Evolutionary conservation across 2,113 vertebrate species (phyloP), one percentile per base, ranked within the genome.

Genomic region (Phalacrocorax pelagicus): DNA sequence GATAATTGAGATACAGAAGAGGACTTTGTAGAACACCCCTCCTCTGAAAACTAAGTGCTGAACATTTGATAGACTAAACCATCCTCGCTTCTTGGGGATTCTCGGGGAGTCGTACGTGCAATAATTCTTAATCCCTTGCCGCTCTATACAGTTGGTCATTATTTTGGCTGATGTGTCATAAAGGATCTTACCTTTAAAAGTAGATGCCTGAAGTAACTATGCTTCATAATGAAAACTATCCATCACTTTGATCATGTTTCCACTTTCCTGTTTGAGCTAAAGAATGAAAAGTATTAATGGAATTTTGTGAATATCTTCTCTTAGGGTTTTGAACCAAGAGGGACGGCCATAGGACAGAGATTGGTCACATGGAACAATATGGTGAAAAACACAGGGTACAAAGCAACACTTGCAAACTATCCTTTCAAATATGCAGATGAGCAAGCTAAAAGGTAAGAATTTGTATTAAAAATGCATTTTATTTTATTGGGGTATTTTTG

Each of bases 291-390:
- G 54, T 34, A 75, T 95, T 97, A 83, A 96, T 89, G 55, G 88
- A 90, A 94, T 92, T 93, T 30, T 83, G 34, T 92, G 17, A 54
- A 96, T 40, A 95, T 97, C 63, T 97, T 93, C 10, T 51, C 30
- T 38, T 94, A 99, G 99, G 99, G 99, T 72, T 99, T 99, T 93
- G 99, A 99, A 96, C 99, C 99, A 42, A 98, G 99, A 95, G 99
- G 99, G 77, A 99, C 99, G 1, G 98, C 98, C 40, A 99, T 99
- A 96, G 99, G 99, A 77, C 99, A 99, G 97, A 98, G 99, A n/a
- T 93, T 99, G 97, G 99, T 99, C 92, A 99, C 99, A 0, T 99
- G 99, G 99, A 99, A 99, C 97, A 99, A 99, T 86, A 99, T 99
- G 99, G 98, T 99, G 98, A 99, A 99, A 98, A 99, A 99, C 86